Evolutionary conservation across 1,140 invertebrate species (phyloP).

Genomic region (Philotrypesis tridentata): DNA sequence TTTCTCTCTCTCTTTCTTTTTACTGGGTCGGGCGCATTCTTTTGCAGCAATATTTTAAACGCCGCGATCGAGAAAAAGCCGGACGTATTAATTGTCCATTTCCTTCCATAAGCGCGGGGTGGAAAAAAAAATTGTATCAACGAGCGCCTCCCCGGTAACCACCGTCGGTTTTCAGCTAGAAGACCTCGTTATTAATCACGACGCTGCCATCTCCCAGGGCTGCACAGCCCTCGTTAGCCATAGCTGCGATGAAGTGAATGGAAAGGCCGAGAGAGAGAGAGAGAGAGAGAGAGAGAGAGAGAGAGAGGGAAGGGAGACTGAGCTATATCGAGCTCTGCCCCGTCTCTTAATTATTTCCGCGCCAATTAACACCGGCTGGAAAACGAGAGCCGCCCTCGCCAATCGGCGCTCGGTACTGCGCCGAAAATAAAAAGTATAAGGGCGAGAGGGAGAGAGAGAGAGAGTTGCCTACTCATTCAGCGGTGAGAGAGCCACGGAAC

Average conservation of each 20-base stretch:
- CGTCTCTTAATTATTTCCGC: constrained; percentile 73
- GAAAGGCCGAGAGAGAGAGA: constrained; percentile 28
- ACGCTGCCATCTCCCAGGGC: constrained; percentile 66
- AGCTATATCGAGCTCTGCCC: constrained; percentile 38
- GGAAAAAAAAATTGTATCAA: constrained; percentile 39
- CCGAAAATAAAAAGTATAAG: constrained; percentile 30
- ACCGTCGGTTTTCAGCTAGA: constrained; percentile 38
- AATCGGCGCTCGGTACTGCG: constrained; percentile 54
- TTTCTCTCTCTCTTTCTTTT: no score
- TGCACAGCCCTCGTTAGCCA: constrained; percentile 69
- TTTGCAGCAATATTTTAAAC: no score
- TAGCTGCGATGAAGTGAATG: constrained; percentile 36
- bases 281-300: constrained; percentile 49
- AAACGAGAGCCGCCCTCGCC: constrained; percentile 55
- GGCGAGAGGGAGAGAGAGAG: neutral
- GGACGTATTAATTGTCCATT: constrained; percentile 21
- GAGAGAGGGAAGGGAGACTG: constrained; percentile 42
- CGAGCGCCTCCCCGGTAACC: neutral
- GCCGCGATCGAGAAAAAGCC: neutral
- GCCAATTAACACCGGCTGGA: constrained; percentile 70
- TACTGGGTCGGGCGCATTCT: no score
- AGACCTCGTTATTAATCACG: constrained; percentile 72
- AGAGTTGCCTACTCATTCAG: constrained; percentile 28
- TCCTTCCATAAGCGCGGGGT: neutral
- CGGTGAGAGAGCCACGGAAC: neutral